Base-by-base conservation (phyloP, 2,888 invertebrate species). In the Dryococelus australis region DNA sequence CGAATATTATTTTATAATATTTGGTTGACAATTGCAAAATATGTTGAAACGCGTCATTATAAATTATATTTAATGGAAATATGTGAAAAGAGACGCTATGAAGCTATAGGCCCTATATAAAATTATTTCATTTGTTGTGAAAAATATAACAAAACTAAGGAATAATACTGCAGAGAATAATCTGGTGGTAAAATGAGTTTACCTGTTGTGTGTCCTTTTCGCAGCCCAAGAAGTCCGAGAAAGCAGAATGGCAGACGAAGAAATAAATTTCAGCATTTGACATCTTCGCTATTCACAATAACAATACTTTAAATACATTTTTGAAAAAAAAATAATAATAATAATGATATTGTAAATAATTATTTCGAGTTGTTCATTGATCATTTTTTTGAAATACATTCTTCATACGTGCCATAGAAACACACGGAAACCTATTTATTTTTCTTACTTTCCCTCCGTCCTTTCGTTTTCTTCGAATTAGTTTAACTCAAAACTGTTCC, bases 191-290 rank as follows among this genome's bases (percentile, higher is more conserved):
- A 87, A 65, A 35, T 83, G 53, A 83, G 84, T 85, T 86, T 65
- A 85, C 84, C 85, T 80, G 78, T 35, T 80, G 78, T 80, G 78
- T 88, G 78, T 86, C 86, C 84, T 91, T 65, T 92, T 91, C 92
- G 94, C 96, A 96, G 96, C 95, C 95, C 91, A 96, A 96, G 95
- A 96, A 96, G 92, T 95, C 95, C 92, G 96, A 96, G 94, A 95
- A 95, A 92, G 95, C 95, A 93, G 95, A 95, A 92, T 95, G 95
- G 95, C 90, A 89, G 89, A 88, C 88, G 89, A 94, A 95, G 93
- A 95, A 95, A 94, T 95, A 88, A 85, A 83, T 43, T 20, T 28
- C 65, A 65, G n/a, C 65, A 65, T 65, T 65, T 65, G 26, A 79
- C 35, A 80, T 47, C 47, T 78, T 79, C 43, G 79, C 47, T 86